These are phyloP conservation scores for Zaprionus bogoriensis DNA, from an alignment of 2,888 invertebrate genomes.

Conservation along the genomic window DNA sequence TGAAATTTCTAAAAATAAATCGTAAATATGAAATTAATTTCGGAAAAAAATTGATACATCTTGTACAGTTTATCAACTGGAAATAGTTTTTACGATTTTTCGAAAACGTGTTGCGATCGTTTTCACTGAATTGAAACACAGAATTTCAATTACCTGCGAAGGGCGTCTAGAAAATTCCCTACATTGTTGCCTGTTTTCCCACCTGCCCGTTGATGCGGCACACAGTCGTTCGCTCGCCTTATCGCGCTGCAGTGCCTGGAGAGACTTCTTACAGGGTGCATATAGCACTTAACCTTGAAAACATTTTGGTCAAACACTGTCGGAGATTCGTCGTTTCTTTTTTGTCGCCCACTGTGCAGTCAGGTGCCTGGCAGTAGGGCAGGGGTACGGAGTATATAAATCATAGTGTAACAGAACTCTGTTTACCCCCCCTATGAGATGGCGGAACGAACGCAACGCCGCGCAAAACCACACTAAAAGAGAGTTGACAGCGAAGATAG, in stretches of 20 bases:
- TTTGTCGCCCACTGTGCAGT: too few relatives aligned
- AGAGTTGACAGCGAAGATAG: slow-evolving; percentile 6
- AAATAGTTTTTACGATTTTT: too few relatives aligned
- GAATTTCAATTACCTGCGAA: background rate
- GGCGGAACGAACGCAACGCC: slow-evolving; percentile 31
- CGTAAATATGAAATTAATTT: too few relatives aligned
- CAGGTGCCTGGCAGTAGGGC: too few relatives aligned
- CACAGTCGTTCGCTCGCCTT: too few relatives aligned
- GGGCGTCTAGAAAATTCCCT: background rate
- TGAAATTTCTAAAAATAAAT: background rate
- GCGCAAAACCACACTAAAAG: slow-evolving; percentile 44
- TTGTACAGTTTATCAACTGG: too few relatives aligned
- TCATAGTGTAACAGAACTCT: slow-evolving; percentile 6
- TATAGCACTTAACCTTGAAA: slow-evolving; percentile 70
- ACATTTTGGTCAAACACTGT: background rate
- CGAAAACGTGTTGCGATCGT: background rate
- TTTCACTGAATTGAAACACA: too few relatives aligned
- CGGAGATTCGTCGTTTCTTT: too few relatives aligned
- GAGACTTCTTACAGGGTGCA: too few relatives aligned
- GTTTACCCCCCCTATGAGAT: slow-evolving; percentile 1
- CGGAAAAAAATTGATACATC: too few relatives aligned
- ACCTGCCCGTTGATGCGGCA: too few relatives aligned
- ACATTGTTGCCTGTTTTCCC: background rate
- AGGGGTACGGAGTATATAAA: slow-evolving; percentile 7
- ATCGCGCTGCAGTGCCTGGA: too few relatives aligned